Evolutionary conservation across 2,888 invertebrate genomes (phyloP).

Genomic region (Ochlodes sylvanus): DNA sequence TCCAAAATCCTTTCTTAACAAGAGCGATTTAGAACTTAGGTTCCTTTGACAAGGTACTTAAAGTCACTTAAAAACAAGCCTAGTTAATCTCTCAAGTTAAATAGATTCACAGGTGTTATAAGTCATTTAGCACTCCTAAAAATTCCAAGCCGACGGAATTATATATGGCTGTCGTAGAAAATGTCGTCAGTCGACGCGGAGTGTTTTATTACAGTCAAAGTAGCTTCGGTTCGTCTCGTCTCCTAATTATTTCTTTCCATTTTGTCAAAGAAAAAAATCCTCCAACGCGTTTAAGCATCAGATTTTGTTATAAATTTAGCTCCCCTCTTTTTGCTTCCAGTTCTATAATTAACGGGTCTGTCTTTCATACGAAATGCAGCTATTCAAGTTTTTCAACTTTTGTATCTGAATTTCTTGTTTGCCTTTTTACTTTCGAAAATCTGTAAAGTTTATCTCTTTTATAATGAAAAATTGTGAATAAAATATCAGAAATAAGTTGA

Average conservation of each 20-base stretch:
- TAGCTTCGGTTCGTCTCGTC: constrained; percentile 66
- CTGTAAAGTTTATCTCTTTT: no score
- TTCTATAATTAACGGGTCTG: constrained; percentile 66
- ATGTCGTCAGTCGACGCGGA: constrained; percentile 70
- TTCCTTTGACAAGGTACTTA: background rate
- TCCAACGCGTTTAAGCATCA: constrained; percentile 68
- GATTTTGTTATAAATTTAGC: constrained; percentile 80
- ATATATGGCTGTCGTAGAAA: constrained; percentile 58
- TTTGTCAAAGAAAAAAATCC: constrained; percentile 67
- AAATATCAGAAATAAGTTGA: no score
- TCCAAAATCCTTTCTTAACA: background rate
- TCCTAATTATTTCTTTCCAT: constrained; percentile 80
- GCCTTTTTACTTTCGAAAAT: background rate
- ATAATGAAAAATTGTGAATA: no score
- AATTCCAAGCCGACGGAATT: constrained; percentile 53
- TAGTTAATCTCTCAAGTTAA: constrained; percentile 34
- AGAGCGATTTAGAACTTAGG: background rate
- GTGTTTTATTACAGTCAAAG: constrained; percentile 75
- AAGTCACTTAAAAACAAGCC: constrained; percentile 4
- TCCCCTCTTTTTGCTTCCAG: constrained; percentile 57
- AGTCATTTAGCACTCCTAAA: constrained; percentile 61
- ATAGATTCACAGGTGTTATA: constrained; percentile 62
- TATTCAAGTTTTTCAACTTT: constrained; percentile 42
- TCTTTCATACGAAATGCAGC: constrained; percentile 55
- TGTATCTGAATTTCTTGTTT: constrained; percentile 10